Conservation (phyloP, 2,888 invertebrate species). For the Plagodis pulveraria region DNA sequence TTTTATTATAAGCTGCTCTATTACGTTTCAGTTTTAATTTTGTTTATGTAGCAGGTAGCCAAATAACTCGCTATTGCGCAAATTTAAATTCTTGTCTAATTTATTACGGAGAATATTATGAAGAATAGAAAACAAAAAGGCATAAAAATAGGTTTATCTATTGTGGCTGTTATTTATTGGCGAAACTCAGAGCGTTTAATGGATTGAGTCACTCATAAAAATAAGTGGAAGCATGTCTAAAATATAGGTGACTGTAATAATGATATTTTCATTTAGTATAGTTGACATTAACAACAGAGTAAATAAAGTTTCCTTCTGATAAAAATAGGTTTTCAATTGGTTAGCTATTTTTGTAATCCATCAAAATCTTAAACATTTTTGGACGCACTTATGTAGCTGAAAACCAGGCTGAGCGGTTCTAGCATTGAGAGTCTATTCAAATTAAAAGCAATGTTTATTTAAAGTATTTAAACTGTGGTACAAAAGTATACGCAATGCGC, state of each 20-base stretch:
- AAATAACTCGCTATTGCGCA: conserved; percentile 38
- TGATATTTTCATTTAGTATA: neutral
- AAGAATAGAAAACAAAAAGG: conserved; percentile 28
- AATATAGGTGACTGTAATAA: conserved; percentile 14
- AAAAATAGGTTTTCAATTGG: too few relatives aligned
- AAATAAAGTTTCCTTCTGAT: too few relatives aligned
- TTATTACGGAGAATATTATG: conserved; percentile 28
- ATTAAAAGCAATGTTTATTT: too few relatives aligned
- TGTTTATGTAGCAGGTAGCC: conserved; percentile 47
- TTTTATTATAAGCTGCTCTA: conserved; percentile 41
- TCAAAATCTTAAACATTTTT: too few relatives aligned
- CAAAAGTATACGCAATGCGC: too few relatives aligned
- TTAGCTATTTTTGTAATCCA: too few relatives aligned
- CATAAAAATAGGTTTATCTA: conserved; percentile 27
- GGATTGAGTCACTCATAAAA: conserved; percentile 23
- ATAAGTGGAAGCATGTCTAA: conserved; percentile 1
- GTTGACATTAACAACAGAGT: neutral
- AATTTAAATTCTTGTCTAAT: conserved; percentile 32
- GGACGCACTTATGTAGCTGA: too few relatives aligned
- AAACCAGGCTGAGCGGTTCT: too few relatives aligned
- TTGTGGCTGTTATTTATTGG: conserved; percentile 30
- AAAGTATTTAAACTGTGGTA: too few relatives aligned
- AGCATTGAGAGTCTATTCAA: too few relatives aligned
- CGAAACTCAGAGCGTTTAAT: conserved; percentile 25
- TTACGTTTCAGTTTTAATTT: conserved; percentile 38